A percentile compares a stretch with the other conserved stretches of the same genome.
phyloP scores from a whole-genome alignment of 2,888 invertebrate species.

The Drosophila macrospina region DNA sequence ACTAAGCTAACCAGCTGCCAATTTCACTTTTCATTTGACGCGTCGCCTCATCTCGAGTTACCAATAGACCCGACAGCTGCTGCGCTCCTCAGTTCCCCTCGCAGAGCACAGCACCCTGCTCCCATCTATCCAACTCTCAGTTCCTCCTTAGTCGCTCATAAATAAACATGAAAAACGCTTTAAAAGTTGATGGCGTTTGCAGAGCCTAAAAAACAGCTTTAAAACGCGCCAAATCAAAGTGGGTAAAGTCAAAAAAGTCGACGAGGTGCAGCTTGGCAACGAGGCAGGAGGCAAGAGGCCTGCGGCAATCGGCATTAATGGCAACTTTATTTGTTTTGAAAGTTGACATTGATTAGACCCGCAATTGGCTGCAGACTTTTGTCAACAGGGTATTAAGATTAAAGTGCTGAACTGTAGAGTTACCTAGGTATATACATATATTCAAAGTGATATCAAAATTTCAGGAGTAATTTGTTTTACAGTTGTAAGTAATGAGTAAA shows the following conservation, averaged over 20 bases:
- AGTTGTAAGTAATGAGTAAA: too few relatives aligned
- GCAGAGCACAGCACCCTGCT: neutral
- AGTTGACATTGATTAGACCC: constrained; percentile 82
- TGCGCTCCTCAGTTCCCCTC: constrained; percentile 23
- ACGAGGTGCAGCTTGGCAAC: constrained; percentile 14
- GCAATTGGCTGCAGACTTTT: constrained; percentile 64
- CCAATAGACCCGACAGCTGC: constrained; percentile 54
- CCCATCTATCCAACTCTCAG: neutral
- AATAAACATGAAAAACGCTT: constrained; percentile 74
- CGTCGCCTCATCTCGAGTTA: constrained; percentile 59
- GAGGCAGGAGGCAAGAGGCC: neutral
- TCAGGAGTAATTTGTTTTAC: neutral
- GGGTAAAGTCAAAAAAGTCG: constrained; percentile 23
- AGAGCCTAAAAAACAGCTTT: constrained; percentile 67
- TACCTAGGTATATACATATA: neutral
- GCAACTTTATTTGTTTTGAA: constrained; percentile 78
- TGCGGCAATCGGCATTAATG: constrained; percentile 57
- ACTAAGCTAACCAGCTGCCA: constrained; percentile 41
- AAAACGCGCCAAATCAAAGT: constrained; percentile 60
- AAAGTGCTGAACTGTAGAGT: neutral
- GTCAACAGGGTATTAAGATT: constrained; percentile 17
- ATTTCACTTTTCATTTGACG: constrained; percentile 72
- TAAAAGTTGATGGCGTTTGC: constrained; percentile 48
- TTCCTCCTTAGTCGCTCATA: constrained; percentile 55
- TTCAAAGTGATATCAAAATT: too few relatives aligned